Conservation (phyloP, 1,140 invertebrate species). For the Samia ricini region DNA sequence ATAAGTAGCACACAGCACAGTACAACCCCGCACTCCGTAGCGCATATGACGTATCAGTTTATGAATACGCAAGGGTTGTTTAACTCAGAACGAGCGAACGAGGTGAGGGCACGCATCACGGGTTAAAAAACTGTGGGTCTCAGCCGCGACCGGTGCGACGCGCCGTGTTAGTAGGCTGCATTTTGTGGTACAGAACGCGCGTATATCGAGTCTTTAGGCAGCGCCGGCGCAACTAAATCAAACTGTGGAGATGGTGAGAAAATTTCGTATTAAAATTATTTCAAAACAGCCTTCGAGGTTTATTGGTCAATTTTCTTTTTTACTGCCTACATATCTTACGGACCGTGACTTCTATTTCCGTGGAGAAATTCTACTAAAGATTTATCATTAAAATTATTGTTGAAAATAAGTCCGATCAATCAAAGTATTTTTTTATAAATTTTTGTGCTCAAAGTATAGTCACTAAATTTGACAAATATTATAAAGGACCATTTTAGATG, state of each 20-base stretch:
- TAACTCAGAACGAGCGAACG: slow-evolving; percentile 28
- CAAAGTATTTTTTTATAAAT: too few relatives aligned
- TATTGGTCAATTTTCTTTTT: neutral
- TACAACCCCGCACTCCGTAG: neutral
- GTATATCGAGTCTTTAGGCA: slow-evolving; percentile 18
- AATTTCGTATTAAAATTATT: slow-evolving; percentile 8
- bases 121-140: slow-evolving; percentile 65
- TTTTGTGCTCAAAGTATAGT: too few relatives aligned
- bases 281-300: neutral
- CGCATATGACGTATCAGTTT: slow-evolving; percentile 33
- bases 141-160: slow-evolving; percentile 34
- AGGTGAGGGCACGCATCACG: slow-evolving; percentile 55
- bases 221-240: slow-evolving; percentile 50
- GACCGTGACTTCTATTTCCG: neutral
- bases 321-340: neutral
- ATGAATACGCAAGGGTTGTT: slow-evolving; percentile 70
- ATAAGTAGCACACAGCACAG: neutral
- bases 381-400: too few relatives aligned
- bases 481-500: too few relatives aligned
- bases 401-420: too few relatives aligned
- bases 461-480: too few relatives aligned
- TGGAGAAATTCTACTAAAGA: too few relatives aligned
- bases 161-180: slow-evolving; percentile 42
- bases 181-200: slow-evolving; percentile 44
- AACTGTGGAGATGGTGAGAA: slow-evolving; percentile 15